A percentile compares a stretch with the other conserved stretches of the same genome.
Conservation (phyloP, 2,113 vertebrate genomes). For the Dromaius novaehollandiae region DNA sequence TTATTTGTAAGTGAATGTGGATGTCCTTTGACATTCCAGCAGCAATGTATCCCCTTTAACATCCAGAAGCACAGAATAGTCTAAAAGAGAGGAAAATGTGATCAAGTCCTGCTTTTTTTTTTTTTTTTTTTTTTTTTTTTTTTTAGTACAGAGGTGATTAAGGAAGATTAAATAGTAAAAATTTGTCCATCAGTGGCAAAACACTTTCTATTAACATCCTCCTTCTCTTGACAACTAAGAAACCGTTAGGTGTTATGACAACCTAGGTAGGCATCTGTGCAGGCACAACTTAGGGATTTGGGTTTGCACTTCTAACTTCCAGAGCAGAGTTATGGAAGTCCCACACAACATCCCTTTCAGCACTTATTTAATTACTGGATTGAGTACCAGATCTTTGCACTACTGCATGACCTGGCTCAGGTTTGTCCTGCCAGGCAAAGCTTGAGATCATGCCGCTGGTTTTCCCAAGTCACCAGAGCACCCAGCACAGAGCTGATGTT, state of each 20-base stretch:
- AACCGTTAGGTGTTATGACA: not conserved
- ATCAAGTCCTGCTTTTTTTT: not conserved
- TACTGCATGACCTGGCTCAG: not conserved
- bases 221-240: not conserved
- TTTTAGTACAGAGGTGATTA: not conserved
- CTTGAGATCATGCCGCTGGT: not conserved
- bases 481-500: rapidly evolving
- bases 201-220: not conserved
- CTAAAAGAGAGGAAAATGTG: not conserved
- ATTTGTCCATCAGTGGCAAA: not conserved
- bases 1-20: not conserved
- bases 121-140: too few relatives aligned
- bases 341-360: not conserved
- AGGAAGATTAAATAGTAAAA: not conserved
- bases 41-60: not conserved
- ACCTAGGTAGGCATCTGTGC: not conserved
- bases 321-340: not conserved
- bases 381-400: not conserved
- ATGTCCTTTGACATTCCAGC: not conserved
- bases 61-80: not conserved
- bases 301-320: not conserved
- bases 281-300: not conserved
- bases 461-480: not conserved
- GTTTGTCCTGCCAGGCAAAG: not conserved
- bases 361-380: not conserved